phyloP scores from a whole-genome alignment of 2,113 vertebrate genomes.

The Crotophaga sulcirostris region DNA sequence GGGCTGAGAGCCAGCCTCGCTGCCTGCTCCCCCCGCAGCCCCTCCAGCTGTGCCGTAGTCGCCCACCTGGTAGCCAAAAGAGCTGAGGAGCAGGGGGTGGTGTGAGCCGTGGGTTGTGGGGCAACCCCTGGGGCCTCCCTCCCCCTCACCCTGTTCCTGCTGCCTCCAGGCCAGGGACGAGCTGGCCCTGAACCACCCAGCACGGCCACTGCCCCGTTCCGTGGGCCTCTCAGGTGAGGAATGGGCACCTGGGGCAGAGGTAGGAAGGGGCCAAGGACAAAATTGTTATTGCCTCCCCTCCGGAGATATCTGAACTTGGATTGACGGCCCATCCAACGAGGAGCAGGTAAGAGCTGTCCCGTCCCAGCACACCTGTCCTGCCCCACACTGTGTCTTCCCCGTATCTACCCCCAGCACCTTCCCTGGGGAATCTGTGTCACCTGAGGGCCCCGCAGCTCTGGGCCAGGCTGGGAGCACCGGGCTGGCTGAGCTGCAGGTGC shows the following conservation, averaged over 20 bases:
- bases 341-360: neutral
- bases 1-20: neutral
- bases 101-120: neutral
- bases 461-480: neutral
- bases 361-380: neutral
- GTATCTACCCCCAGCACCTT: too few relatives aligned
- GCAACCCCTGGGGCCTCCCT: neutral
- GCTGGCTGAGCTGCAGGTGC: neutral
- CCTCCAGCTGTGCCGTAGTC: neutral
- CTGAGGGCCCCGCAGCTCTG: neutral
- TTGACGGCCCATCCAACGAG: neutral
- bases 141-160: neutral
- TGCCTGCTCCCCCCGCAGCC: neutral
- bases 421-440: accelerated
- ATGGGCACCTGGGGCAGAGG: neutral
- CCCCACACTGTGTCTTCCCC: neutral
- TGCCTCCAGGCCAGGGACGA: neutral
- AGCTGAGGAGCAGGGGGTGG: neutral
- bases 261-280: neutral
- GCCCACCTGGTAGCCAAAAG: neutral
- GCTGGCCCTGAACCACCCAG: neutral
- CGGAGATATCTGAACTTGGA: neutral
- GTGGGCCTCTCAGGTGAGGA: neutral
- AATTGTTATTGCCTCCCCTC: neutral
- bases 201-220: neutral